Base-by-base conservation (phyloP, 1,140 invertebrate species). In the Procambarus clarkii region DNA sequence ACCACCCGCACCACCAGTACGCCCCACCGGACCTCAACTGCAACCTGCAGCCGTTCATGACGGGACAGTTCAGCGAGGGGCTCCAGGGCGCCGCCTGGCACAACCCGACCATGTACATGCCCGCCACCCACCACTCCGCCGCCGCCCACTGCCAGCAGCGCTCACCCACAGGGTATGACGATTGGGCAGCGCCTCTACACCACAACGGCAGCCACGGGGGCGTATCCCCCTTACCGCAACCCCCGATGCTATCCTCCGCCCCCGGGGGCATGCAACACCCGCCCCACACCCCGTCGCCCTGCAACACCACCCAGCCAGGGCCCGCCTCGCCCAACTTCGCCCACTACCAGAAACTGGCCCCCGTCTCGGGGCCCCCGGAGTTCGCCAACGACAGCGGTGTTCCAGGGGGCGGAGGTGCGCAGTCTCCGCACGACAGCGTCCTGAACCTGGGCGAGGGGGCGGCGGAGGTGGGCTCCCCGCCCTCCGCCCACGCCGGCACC, bases 31-130 rank as follows among this genome's bases (percentile, higher is more conserved):
- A 90, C 71, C 76, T 84, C 48, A 90, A 90, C 88, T 90, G 81
- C 71, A 90, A 90, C 71, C 46, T 90, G 69, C 88, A 90, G 88
- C 88, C 88, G 48, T 90, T 90, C 71, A 78, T 85, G 80, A 71
- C 88, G 54, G 48, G 80, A 2, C 88, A 84, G 81, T 81, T 90
- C 50, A 7, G 48, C 13, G 88, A 88, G 3, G 87, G 87, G 5
- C 60, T 88, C 18, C 87, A 90, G 15, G 71, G 88, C 21, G 81
- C 48, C 50, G 81, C 80, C 7, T 90, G 88, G 88, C 88, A 83
- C 88, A 90, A 84, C 71, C 69, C 88, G 3, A 80, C 84, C 46
- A 78, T 90, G 50, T 90, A 90, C 81, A 85, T 85, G 80, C 24
- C 74, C 13, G 48, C 69, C 21, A 50, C 81, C 18, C 88, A 90